A percentile compares a stretch with the other conserved stretches of the same genome.
Evolutionary conservation across 2,797 vertebrate species (phyloP).

Genomic region (Schizothorax lantsangensis): DNA sequence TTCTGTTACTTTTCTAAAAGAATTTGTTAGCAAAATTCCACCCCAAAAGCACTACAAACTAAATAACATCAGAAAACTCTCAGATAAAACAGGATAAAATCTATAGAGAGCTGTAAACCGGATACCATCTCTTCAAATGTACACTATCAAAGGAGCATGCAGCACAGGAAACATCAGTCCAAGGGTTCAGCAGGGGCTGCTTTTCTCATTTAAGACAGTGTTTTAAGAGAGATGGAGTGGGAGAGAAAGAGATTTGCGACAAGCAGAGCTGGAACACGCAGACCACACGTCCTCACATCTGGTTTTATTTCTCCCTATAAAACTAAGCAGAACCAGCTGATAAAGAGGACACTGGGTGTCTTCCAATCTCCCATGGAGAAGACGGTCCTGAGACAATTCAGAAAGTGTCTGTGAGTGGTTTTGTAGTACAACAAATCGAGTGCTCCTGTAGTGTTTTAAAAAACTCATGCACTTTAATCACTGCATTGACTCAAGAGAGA

Average conservation of each 20-base stretch:
- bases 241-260: slow-evolving; percentile 29
- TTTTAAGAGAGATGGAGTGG: slow-evolving; percentile 24
- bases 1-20: neutral
- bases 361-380: slow-evolving; percentile 34
- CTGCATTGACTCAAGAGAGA: slow-evolving; percentile 12
- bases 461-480: slow-evolving; percentile 7
- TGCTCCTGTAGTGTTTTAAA: neutral
- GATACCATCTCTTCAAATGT: slow-evolving; percentile 13
- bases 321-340: slow-evolving; percentile 23
- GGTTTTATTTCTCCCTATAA: slow-evolving; percentile 46
- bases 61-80: neutral
- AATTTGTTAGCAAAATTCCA: neutral
- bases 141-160: slow-evolving; percentile 5
- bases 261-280: slow-evolving; percentile 13
- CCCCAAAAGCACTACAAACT: neutral
- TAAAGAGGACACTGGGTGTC: slow-evolving; percentile 26
- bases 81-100: neutral
- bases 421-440: slow-evolving; percentile 31
- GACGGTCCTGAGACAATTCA: neutral
- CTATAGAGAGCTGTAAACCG: slow-evolving; percentile 18
- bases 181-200: slow-evolving; percentile 7
- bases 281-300: slow-evolving; percentile 47
- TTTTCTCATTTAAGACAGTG: slow-evolving; percentile 35
- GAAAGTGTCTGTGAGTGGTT: slow-evolving; percentile 18
- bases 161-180: neutral